phyloP scores from a whole-genome alignment of 1,140 invertebrate genomes.

The Gryon sp. region DNA sequence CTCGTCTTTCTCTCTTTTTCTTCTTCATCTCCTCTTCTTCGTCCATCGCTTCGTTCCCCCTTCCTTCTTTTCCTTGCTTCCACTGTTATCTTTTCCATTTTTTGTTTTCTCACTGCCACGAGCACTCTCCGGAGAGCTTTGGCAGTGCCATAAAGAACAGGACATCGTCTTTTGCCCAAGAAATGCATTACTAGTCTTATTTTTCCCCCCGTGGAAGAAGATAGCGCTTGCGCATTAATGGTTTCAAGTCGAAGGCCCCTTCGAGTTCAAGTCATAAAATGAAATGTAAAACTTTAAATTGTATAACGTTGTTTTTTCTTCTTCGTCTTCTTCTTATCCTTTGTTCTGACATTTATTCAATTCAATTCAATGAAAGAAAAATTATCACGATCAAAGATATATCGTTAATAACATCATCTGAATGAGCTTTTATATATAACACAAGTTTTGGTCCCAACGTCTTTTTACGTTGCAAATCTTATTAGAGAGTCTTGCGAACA shows the following conservation, averaged over 20 bases:
- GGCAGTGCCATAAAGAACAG: constrained; percentile 48
- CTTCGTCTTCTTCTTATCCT: too few species aligned
- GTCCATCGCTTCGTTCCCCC: too few species aligned
- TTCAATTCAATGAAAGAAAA: too few species aligned
- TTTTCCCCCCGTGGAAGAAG: constrained; percentile 34
- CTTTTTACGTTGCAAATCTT: constrained; percentile 20
- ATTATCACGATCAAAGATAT: too few species aligned
- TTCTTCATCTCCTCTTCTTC: constrained; percentile 57
- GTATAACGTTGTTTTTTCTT: too few species aligned
- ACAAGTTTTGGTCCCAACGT: constrained; percentile 37
- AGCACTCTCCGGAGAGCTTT: constrained; percentile 47
- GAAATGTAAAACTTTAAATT: constrained; percentile 20
- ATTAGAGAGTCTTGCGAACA: constrained; percentile 25
- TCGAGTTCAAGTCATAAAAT: constrained; percentile 8
- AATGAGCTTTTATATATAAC: constrained; percentile 37
- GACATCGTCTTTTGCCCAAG: constrained; percentile 45
- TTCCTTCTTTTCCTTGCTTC: constrained; percentile 50
- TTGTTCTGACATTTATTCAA: too few species aligned
- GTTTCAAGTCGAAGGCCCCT: constrained; percentile 15
- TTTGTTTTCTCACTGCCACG: constrained; percentile 52
- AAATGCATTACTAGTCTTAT: constrained; percentile 39
- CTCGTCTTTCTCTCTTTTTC: constrained; percentile 52
- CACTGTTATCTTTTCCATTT: constrained; percentile 52
- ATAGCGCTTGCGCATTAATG: constrained; percentile 51
- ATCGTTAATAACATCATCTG: constrained; percentile 42